Evolutionary conservation across 2,797 vertebrate genomes (phyloP).

Genomic region (Parauchenoglanis punctatus): DNA sequence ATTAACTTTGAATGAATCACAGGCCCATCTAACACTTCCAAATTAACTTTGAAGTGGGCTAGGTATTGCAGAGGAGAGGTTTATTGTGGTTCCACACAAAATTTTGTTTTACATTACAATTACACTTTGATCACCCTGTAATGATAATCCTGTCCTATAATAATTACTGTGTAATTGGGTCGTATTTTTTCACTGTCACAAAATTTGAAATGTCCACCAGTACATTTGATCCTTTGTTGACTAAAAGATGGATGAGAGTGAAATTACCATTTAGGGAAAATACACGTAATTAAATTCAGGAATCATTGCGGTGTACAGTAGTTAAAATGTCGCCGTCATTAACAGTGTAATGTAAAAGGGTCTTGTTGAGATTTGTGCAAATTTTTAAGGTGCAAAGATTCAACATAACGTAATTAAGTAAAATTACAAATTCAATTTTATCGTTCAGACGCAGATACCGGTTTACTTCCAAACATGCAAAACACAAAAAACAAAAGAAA

Average conservation of each 20-base stretch:
- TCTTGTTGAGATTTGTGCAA: constrained; percentile 2
- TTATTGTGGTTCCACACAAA: constrained; percentile 33
- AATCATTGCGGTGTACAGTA: constrained; percentile 9
- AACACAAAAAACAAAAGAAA: background rate
- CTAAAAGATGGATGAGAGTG: background rate
- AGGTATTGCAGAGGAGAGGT: constrained; percentile 55
- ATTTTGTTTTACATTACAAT: constrained; percentile 33
- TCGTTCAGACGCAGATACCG: background rate
- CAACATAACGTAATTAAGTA: background rate
- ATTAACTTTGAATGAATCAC: constrained; percentile 59
- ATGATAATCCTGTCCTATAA: constrained; percentile 1
- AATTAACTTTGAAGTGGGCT: constrained; percentile 47
- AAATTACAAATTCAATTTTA: background rate
- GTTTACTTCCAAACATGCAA: background rate
- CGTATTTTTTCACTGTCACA: constrained; percentile 34
- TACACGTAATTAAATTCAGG: constrained; percentile 12
- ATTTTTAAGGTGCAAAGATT: constrained; percentile 13
- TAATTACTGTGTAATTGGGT: constrained; percentile 39
- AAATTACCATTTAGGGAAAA: constrained; percentile 1
- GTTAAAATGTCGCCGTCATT: background rate
- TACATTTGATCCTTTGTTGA: background rate
- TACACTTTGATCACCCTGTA: constrained; percentile 7
- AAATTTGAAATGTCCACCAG: constrained; percentile 6
- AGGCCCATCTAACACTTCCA: constrained; percentile 54
- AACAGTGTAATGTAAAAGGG: constrained; percentile 17